phyloP scores from a whole-genome alignment of 2,113 vertebrate genomes.

The Brachyhypopomus occidentalis region DNA sequence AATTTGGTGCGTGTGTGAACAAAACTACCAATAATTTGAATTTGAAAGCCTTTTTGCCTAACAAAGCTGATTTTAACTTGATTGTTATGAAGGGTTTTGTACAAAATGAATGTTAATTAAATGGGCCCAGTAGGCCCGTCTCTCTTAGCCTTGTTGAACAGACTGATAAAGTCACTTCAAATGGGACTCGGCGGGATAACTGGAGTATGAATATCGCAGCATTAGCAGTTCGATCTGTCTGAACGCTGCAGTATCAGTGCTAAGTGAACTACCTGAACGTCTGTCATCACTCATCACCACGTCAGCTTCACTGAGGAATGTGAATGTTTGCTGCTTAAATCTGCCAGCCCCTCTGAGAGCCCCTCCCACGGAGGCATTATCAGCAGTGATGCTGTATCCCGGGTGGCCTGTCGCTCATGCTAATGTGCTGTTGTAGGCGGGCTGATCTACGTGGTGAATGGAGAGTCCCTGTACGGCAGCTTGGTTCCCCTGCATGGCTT shows the following conservation, averaged over 20 bases:
- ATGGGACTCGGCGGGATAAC: too few relatives aligned
- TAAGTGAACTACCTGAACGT: neutral
- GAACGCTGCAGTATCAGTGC: neutral
- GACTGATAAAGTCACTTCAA: too few relatives aligned
- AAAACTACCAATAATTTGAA: too few relatives aligned
- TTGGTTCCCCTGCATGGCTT: conserved; percentile 82
- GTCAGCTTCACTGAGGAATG: conserved; percentile 20
- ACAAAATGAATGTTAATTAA: too few relatives aligned
- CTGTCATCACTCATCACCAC: neutral
- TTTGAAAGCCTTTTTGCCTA: too few relatives aligned
- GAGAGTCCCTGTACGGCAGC: conserved; percentile 75
- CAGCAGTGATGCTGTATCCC: conserved; percentile 27
- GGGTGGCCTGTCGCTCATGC: conserved; percentile 25
- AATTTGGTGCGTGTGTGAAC: too few relatives aligned
- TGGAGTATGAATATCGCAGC: too few relatives aligned
- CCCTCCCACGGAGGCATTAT: conserved; percentile 19
- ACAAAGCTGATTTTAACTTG: too few relatives aligned
- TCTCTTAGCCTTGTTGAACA: too few relatives aligned
- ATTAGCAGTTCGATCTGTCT: neutral
- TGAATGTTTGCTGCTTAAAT: conserved; percentile 32
- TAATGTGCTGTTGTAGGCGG: conserved; percentile 75
- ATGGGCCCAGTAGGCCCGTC: too few relatives aligned
- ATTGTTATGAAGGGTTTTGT: too few relatives aligned
- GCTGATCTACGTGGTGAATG: conserved; percentile 89
- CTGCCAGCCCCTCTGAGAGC: conserved; percentile 14